Evolutionary conservation across 2,113 vertebrate genomes (phyloP).

Genomic region (Recurvirostra avosetta): DNA sequence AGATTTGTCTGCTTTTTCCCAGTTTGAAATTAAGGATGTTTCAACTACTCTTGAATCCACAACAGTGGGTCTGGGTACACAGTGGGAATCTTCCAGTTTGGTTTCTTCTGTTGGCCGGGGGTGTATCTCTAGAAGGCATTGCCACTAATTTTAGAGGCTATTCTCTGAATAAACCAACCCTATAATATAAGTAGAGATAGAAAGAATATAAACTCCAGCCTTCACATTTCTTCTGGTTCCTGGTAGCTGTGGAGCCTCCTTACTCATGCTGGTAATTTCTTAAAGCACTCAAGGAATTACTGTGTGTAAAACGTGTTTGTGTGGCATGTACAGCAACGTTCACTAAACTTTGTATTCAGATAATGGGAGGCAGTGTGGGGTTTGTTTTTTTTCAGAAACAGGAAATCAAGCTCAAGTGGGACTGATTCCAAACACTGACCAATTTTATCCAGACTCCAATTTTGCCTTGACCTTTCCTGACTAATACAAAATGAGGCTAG

Average conservation of each 20-base stretch:
- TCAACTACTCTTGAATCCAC: not conserved
- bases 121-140: not conserved
- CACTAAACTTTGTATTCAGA: not conserved
- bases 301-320: not conserved
- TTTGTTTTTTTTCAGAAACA: not conserved
- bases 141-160: not conserved
- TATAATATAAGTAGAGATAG: not conserved
- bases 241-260: not conserved
- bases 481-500: slow-evolving; percentile 45
- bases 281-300: not conserved
- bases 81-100: not conserved
- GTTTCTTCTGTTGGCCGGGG: not conserved
- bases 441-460: slow-evolving; percentile 44
- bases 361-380: not conserved
- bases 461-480: slow-evolving; percentile 66
- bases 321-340: not conserved
- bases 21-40: not conserved
- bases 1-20: not conserved
- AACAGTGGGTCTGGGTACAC: not conserved
- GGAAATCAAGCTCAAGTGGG: slow-evolving; percentile 46
- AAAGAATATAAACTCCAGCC: not conserved
- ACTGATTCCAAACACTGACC: slow-evolving; percentile 55
- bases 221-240: not conserved
- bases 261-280: not conserved
- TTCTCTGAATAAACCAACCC: not conserved